Base-by-base conservation (phyloP, 2,797 vertebrate species). In the Poecilia picta region DNA sequence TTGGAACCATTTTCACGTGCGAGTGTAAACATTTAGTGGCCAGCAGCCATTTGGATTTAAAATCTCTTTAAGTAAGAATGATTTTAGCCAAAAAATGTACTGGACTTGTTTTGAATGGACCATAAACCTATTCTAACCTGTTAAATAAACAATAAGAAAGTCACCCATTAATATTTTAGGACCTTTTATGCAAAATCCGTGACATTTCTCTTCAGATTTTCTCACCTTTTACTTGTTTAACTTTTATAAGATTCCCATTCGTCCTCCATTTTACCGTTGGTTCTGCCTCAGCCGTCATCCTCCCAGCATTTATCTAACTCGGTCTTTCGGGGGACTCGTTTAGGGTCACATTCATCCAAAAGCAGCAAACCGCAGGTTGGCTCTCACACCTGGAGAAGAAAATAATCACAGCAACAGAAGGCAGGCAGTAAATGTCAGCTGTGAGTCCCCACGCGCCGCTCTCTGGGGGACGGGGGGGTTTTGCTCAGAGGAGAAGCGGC, bases 351-450 rank as follows among this genome's bases (percentile, higher is more conserved):
- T 68, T 16, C 72, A 49, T 75, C 83, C 73, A 71, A 55, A 79
- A 71, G 85, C 89, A 6, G 83, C 84, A 84, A 83, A 57, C 53
- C 12, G 80, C 76, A 64, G 83, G 64, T 85, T 8, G 77, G 82
- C 86, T 75, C 55, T 91, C 91, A 76, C 90, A 94, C 92, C 88
- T 93, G 87, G 36, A 87, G 78, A 86, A 89, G 88, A 75, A 89
- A 88, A 85, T 91, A 93, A 93, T 92, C 90, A 93, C 75, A 88
- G 83, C 85, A 90, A 75, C 88, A 89, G 81, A 88, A 89, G 87
- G 87, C 91, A 74, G 88, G 80, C 77, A 73, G 47, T 90, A 95
- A 95, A 94, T 95, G 93, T 94, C 94, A 93, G 81, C 88, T 72
- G 81, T 81, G 76, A 66, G 71, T 79, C 81, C 81, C 87, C 81